Base-by-base conservation (phyloP, 2,113 vertebrate genomes). In the Halichoeres trimaculatus region DNA sequence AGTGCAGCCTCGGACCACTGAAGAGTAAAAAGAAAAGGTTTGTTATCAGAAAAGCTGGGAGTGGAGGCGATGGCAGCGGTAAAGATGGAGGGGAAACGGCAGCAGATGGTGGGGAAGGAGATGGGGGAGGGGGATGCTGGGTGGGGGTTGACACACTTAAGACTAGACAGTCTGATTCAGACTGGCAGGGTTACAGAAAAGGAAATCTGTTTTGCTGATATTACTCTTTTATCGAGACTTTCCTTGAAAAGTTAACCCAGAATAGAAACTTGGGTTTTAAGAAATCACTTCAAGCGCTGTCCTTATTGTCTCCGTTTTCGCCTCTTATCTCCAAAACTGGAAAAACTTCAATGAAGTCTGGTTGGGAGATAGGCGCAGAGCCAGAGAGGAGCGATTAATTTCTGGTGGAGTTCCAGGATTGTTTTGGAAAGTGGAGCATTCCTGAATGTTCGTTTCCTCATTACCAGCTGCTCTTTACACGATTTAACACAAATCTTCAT, bases 11-110 rank as follows among this genome's bases (percentile, higher is more conserved):
- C 43, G 5, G 53, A 76, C 62, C 78, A 58, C 5, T 64, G 73
- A 65, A 75, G 80, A 52, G 61, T 47, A 26, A 73, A 62, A 14
- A 35, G 19, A 34, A 16, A 16, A 48, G 36, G 41, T 54, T 71
- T 66, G 35, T 80, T 83, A 78, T 88, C 79, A 45, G 64, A 35
- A 34, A 58, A 55, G 24, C 36, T 34, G 40, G 34, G 67, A 65
- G 48, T 47, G 62, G 30, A 77, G 12, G 22, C 11, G 54, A 22
- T 48, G 52, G 60, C 26, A 48, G 60, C 17, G 38, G 43, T 30
- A 22, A 36, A 24, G 65, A 54, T 40, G 3, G 55, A 19, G 70
- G 19, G 1, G 22, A 16, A 47, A 52, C 6, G 30, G 30, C 34
- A 58, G 45, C 55, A 67, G 72, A 69, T 66, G 54, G 72, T 10